Evolutionary conservation across 2,113 vertebrate genomes (phyloP).

Genomic region (Otolemur garnettii): DNA sequence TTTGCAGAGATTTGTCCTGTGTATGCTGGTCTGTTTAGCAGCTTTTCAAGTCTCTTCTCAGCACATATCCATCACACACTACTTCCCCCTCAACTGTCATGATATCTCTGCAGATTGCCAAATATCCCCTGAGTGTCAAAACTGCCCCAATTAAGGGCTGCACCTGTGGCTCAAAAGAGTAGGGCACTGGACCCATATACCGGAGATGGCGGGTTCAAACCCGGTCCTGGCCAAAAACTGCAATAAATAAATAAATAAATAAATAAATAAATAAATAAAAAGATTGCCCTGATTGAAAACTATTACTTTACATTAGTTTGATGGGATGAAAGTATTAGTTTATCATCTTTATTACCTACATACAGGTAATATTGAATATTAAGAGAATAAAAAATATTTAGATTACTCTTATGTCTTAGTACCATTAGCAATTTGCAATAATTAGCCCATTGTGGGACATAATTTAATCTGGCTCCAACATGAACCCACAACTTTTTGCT

Average conservation of each 20-base stretch:
- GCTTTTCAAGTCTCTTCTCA: neutral
- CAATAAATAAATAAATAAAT: too few species aligned
- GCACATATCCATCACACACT: neutral
- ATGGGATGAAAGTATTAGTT: neutral
- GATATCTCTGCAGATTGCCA: neutral
- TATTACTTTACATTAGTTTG: neutral
- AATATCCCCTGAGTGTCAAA: neutral
- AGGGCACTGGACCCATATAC: too few species aligned
- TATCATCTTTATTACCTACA: neutral
- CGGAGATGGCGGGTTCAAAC: too few species aligned
- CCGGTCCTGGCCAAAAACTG: too few species aligned
- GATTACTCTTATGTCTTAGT: neutral
- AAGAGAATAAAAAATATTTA: neutral
- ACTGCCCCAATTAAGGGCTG: too few species aligned
- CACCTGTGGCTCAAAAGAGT: too few species aligned
- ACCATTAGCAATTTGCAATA: neutral
- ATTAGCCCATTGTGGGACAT: neutral
- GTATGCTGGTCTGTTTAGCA: neutral
- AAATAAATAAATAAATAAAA: too few species aligned
- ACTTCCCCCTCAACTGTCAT: accelerated
- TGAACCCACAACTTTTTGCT: neutral
- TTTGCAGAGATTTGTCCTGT: neutral
- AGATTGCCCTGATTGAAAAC: neutral
- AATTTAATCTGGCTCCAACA: neutral
- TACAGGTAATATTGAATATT: neutral